Evolutionary conservation across 2,797 vertebrate genomes (phyloP).

Genomic region (Anguilla pacifica): DNA sequence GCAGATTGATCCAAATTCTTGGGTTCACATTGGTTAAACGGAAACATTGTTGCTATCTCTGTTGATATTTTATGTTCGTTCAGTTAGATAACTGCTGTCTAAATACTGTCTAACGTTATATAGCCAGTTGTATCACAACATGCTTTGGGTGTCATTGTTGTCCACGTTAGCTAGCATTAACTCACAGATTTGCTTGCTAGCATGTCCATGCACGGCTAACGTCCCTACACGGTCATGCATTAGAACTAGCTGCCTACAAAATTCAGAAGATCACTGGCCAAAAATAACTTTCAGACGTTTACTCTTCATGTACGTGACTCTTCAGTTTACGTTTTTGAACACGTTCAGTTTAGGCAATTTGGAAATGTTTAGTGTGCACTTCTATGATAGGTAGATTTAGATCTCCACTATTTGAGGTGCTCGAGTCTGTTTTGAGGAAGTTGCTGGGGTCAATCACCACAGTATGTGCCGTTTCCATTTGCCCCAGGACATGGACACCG

Average conservation of each 20-base stretch:
- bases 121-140: not conserved
- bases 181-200: not conserved
- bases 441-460: not conserved
- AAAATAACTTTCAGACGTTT: too few relatives aligned
- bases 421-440: not conserved
- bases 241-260: too few relatives aligned
- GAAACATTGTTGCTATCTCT: not conserved
- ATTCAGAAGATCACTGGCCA: too few relatives aligned
- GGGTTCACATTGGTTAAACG: not conserved
- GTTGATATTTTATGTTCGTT: not conserved
- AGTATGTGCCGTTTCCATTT: not conserved
- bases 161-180: not conserved
- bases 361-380: not conserved
- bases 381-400: not conserved
- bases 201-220: too few relatives aligned
- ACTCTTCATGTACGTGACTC: too few relatives aligned
- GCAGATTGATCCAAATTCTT: not conserved
- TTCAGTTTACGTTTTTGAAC: too few relatives aligned
- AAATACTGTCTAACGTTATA: not conserved
- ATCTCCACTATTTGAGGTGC: too few relatives aligned
- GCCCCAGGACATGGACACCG: conserved; percentile 75
- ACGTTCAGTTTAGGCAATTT: not conserved
- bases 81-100: not conserved
- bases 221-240: too few relatives aligned
- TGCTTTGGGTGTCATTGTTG: not conserved